Evolutionary conservation across 2,888 invertebrate species (phyloP), one percentile per base, ranked within the genome.

Genomic region (Polyploca ridens): DNA sequence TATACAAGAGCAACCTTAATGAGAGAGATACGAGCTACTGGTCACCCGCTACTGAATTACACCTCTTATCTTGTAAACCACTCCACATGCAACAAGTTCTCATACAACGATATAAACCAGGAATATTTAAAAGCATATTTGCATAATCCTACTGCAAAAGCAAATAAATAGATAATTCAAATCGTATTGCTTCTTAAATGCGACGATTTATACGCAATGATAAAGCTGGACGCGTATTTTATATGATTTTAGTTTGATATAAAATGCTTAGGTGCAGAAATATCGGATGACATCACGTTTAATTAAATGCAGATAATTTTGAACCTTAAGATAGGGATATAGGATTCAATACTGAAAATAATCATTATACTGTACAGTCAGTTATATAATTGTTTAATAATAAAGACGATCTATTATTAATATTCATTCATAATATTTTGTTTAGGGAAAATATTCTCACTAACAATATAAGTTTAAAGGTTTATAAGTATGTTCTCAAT

Each of bases 111-210:
- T 49, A 49, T 49, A 49, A 54, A 54, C 54, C 19, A 54, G 54
- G 19, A 54, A 54, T 54, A 54, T 54, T 54, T 54, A 54, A 54
- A 54, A 54, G 10, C 54, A 19, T 19, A 54, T 54, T 54, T 54
- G 19, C 54, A 54, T 54, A 54, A 54, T 54, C 54, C 19, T 10
- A 54, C 16, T 8, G 54, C 19, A 19, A 54, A 7, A 54, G 54
- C 54, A 54, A 54, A 54, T 54, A 54, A 54, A 54, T 54, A 54
- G 54, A 54, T 54, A 19, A 19, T 54, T 19, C 54, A 19, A 14
- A 19, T 19, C 19, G 54, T 54, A 46, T 46, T 6, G 10, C 54
- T 10, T 19, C 54, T 54, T 10, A 54, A 54, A 54, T 54, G 19
- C 54, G 19, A 54, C 54, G 19, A 54, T 54, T 54, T 54, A 54